Conservation (phyloP, 2,797 vertebrate species). For the Poecile montanus region DNA sequence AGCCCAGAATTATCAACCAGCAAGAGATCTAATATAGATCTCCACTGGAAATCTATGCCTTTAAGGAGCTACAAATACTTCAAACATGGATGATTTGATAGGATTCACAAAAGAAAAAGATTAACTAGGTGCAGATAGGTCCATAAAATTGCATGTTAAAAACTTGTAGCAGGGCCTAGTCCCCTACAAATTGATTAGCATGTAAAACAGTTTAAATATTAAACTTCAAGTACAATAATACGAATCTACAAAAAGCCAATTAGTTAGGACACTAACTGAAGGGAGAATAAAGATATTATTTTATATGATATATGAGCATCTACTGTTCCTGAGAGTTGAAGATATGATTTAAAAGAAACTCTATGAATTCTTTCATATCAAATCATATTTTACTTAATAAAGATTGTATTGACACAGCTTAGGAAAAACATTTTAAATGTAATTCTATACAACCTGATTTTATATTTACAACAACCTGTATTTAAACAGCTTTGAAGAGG, state of each 20-base stretch:
- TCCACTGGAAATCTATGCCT: neutral
- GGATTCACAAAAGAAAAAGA: neutral
- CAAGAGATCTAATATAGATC: neutral
- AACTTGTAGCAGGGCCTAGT: neutral
- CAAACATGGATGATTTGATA: neutral
- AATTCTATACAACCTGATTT: neutral
- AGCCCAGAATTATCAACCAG: neutral
- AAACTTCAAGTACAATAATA: neutral
- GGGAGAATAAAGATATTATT: neutral
- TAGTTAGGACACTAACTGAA: neutral
- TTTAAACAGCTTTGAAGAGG: neutral
- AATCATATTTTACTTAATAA: neutral
- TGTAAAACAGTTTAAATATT: neutral
- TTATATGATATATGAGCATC: neutral
- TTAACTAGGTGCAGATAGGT: slow-evolving; percentile 8
- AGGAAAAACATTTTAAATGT: neutral
- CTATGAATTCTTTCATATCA: neutral
- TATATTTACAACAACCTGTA: neutral
- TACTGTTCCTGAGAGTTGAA: neutral
- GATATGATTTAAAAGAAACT: neutral
- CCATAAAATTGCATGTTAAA: slow-evolving; percentile 7
- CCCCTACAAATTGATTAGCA: neutral
- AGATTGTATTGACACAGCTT: neutral
- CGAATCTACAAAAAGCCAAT: neutral
- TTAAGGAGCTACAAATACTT: neutral